A percentile compares a stretch with the other conserved stretches of the same genome.
Evolutionary conservation across 2,113 vertebrate species (phyloP).

Genomic region (Trochalopteron elliotii): DNA sequence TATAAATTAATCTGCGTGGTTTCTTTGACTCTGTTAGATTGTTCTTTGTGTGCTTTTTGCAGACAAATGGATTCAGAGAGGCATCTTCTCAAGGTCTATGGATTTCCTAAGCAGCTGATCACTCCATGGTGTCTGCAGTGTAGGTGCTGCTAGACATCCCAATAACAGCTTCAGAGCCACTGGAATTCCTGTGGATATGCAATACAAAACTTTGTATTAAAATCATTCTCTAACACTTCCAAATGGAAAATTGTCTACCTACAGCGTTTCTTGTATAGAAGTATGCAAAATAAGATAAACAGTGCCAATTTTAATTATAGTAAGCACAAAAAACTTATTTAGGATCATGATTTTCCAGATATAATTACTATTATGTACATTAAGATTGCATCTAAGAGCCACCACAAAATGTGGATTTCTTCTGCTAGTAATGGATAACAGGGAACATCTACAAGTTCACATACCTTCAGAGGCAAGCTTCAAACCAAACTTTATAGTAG

Average conservation of each 20-base stretch:
- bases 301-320: background rate
- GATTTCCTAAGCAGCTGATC: background rate
- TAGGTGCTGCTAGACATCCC: background rate
- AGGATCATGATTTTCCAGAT: background rate
- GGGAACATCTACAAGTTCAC: background rate
- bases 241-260: background rate
- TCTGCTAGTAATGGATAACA: background rate
- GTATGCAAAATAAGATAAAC: background rate
- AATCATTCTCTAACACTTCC: background rate
- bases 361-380: background rate
- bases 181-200: background rate
- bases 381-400: background rate
- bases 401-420: background rate
- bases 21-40: background rate
- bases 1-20: background rate
- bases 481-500: background rate
- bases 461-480: background rate
- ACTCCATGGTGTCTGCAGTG: background rate
- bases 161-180: background rate
- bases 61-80: background rate
- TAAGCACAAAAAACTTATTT: background rate
- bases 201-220: background rate
- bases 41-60: background rate
- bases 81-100: background rate
- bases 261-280: background rate